Conservation (phyloP, 2,888 invertebrate species). For the Chymomyza procnemis region DNA sequence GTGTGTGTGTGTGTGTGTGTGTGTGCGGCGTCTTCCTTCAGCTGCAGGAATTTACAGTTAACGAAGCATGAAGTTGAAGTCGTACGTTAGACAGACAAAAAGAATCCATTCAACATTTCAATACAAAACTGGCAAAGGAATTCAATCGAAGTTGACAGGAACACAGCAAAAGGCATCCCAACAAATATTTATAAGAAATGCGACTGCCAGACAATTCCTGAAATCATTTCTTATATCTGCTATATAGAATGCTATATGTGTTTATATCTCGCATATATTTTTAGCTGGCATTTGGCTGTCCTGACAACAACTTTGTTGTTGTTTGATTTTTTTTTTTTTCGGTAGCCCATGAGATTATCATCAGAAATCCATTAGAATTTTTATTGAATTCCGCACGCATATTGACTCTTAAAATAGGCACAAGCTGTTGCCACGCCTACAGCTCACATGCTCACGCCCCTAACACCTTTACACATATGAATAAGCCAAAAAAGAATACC, state of each 20-base stretch:
- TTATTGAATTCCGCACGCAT: conserved; percentile 72
- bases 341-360: conserved; percentile 70
- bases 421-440: conserved; percentile 26
- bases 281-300: conserved; percentile 24
- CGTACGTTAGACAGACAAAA: conserved; percentile 34
- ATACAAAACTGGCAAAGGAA: conserved; percentile 42
- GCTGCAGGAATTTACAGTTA: conserved; percentile 61
- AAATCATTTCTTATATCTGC: not conserved
- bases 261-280: not conserved
- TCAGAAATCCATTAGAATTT: conserved; percentile 74
- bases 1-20: conserved; percentile 40
- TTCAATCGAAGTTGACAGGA: conserved; percentile 58
- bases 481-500: not conserved
- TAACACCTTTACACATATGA: not conserved
- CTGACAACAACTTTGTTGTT: conserved; percentile 53
- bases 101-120: not conserved
- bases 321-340: conserved; percentile 60
- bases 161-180: conserved; percentile 47
- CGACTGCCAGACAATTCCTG: not conserved
- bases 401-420: not conserved
- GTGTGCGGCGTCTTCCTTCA: conserved; percentile 8
- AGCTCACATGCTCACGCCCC: not conserved
- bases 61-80: conserved; percentile 66
- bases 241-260: not conserved
- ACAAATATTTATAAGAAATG: conserved; percentile 52